Base-by-base conservation (phyloP, 2,113 vertebrate species). In the Cariama cristata region DNA sequence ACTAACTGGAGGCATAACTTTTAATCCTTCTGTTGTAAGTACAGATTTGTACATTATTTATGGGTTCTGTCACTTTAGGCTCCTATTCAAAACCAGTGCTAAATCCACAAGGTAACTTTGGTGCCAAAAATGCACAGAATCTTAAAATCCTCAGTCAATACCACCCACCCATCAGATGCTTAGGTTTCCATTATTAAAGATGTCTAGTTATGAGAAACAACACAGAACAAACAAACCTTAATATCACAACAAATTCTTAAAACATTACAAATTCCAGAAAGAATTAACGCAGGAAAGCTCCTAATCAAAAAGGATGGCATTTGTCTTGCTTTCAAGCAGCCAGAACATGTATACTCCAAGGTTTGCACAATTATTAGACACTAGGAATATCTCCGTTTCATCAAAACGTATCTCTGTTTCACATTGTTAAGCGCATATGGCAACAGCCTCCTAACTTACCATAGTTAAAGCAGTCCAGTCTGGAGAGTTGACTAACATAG, bases 111-210 rank as follows among this genome's bases (percentile, higher is more conserved):
- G 47, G 77, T 62, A 85, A 55, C 32, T 84, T 44, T 3, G 10
- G 26, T 87, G 68, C 85, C 84, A 87, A 88, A 93, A 90, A 58
- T 23, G 80, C 45, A 69, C 1, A 84, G 40, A 64, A 45, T 38
- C 45, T 89, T 82, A 45, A 85, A 85, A 77, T 59, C 80, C 60
- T 90, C 84, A 96, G 77, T 84, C 92, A 67, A 67, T 55, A 28
- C 90, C 73, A 94, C 73, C 76, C 77, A 95, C 80, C 30, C 47
- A 91, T 63, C 90, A 96, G 88, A 90, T 90, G 81, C 56, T 91
- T 87, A 47, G 35, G 33, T 67, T 66, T 73, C 82, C 59, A 26
- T 58, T 42, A 47, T 53, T 81, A 79, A 87, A 83, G 47, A 73
- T 32, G 21, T 27, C 33, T 67, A 26, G 45, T 84, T 91, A 77